Base-by-base conservation (phyloP, 2,888 invertebrate genomes). In the Hirtodrosophila cameraria region DNA sequence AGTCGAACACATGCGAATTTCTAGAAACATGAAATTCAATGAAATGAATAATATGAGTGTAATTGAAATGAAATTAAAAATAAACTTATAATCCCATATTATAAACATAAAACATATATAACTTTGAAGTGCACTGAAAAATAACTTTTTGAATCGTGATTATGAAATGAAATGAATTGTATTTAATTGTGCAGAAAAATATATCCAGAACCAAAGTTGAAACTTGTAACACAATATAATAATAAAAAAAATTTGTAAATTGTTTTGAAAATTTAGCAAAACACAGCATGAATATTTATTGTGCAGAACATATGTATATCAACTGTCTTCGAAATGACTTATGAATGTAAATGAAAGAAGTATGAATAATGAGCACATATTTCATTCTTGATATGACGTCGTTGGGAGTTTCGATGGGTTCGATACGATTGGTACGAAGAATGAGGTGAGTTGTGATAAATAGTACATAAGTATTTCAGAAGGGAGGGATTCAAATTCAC, bases 201-300 rank as follows among this genome's bases (percentile, higher is more conserved):
- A 27, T 20, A 58, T 27, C 33, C 33, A 48, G 50, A 68, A 60
- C 60, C 55, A 53, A 72, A 71, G 11, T 52, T 42, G 52, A 54
- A 43, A 13, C 35, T 46, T 55, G 52, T 46, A 67, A 74, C 43
- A 63, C 60, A 46, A 50, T 49, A 36, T 55, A 39, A 45, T 6
- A 30, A 36, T 15, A 16, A 33, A 27, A 38, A 3, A 49, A 55
- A 38, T 30, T 23, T 30, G 63, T 62, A 35, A 55, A 53, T 38
- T 42, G 45, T 36, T 38, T n/a, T 27, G 31, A 60, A 70, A 75
- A 53, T 68, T 70, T 62, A 85, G 87, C 87, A 86, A 87, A 87
- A 87, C 87, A 87, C 87, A 88, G 87, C 81, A 75, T 87, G 87
- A 88, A 84, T 70, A 73, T 68, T 73, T 33, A 49, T 52, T 33